Evolutionary conservation across 1,140 invertebrate genomes (phyloP).

Genomic region (Apis dorsata): DNA sequence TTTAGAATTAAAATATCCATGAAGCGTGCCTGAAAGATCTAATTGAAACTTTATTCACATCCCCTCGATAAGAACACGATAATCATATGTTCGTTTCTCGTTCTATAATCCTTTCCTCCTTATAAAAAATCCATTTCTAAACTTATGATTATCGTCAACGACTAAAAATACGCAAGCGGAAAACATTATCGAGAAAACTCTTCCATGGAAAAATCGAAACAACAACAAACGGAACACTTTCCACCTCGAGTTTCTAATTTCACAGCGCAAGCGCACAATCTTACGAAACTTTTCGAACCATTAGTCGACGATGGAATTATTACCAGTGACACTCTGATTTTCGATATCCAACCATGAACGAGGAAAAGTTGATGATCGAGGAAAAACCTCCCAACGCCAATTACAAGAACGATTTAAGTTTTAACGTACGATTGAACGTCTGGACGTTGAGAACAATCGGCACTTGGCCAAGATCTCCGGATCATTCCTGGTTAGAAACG

Average conservation of each 20-base stretch:
- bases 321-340: not conserved
- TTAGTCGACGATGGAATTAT: not conserved
- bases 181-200: not conserved
- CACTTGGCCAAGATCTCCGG: constrained; percentile 12
- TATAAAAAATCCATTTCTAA: not conserved
- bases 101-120: not conserved
- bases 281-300: not conserved
- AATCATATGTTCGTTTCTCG: not conserved
- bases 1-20: not conserved
- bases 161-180: not conserved
- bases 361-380: not conserved
- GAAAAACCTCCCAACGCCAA: not conserved
- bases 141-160: not conserved
- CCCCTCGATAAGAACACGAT: not conserved
- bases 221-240: not conserved
- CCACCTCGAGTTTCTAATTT: not conserved
- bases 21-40: not conserved
- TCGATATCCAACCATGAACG: not conserved
- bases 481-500: not conserved
- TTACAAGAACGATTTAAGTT: constrained; percentile 7
- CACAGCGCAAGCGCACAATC: not conserved
- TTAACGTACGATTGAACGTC: constrained; percentile 7
- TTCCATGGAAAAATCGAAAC: not conserved
- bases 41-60: not conserved
- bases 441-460: constrained; percentile 35